phyloP scores from a whole-genome alignment of 2,113 vertebrate species.

The Raja brachyura region DNA sequence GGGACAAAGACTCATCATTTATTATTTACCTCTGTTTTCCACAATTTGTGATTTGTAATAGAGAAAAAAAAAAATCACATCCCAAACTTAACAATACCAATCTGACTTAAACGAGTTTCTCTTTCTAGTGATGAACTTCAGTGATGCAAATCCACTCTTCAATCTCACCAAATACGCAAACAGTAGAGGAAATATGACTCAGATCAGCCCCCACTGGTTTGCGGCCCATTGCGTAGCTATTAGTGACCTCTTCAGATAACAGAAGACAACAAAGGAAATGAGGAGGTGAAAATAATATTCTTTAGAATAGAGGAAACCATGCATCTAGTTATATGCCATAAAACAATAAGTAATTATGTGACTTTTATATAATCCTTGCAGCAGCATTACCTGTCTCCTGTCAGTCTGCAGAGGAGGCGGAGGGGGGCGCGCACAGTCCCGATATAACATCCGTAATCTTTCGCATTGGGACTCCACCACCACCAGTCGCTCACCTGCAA shows the following conservation, averaged over 20 bases:
- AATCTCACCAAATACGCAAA: background rate
- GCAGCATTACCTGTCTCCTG: constrained; percentile 71
- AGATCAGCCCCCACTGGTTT: background rate
- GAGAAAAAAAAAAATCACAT: no score
- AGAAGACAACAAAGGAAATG: background rate
- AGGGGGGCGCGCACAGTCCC: constrained; percentile 90
- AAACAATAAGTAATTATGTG: background rate
- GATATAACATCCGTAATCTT: constrained; percentile 86
- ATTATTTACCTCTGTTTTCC: no score
- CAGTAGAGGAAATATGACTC: background rate
- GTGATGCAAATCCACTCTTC: background rate
- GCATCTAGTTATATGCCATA: no score
- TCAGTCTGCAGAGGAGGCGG: constrained; percentile 89
- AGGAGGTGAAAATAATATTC: background rate
- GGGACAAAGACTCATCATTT: no score
- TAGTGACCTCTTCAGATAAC: background rate
- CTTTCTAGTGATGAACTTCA: background rate
- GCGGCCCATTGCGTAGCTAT: background rate
- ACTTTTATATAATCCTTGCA: background rate
- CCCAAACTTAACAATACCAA: background rate
- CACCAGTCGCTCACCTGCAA: constrained; percentile 78
- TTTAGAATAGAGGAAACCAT: background rate
- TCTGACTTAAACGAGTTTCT: background rate
- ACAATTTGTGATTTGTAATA: no score
- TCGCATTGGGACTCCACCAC: constrained; percentile 94